Evolutionary conservation across 2,888 invertebrate species (phyloP).

Genomic region (Quadroppia sp.): DNA sequence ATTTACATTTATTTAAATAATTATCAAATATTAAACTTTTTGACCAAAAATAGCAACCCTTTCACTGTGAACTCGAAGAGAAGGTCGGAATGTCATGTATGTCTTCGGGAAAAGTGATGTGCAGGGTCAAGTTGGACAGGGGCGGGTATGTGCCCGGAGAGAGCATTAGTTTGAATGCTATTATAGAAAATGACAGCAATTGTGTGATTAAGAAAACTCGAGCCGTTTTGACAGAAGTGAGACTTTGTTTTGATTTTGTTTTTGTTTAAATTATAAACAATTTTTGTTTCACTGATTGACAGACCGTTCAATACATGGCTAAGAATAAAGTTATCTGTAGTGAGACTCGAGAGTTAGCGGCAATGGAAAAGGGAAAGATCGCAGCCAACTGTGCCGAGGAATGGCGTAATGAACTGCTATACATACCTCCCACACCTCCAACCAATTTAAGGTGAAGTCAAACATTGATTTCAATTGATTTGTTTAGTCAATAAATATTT

Average conservation of each 20-base stretch:
- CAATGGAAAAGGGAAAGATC: constrained; percentile 72
- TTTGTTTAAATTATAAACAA: constrained; percentile 44
- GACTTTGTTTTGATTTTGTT: constrained; percentile 46
- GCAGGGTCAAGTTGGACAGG: constrained; percentile 78
- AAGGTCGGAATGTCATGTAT: constrained; percentile 81
- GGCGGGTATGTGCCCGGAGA: constrained; percentile 94
- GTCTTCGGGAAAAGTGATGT: constrained; percentile 78
- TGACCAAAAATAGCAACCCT: constrained; percentile 66
- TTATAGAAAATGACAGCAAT: constrained; percentile 76
- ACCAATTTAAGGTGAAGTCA: constrained; percentile 65
- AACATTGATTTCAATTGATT: background rate
- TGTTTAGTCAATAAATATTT: background rate
- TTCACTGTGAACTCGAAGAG: constrained; percentile 86
- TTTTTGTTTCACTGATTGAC: constrained; percentile 45
- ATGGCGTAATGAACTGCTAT: constrained; percentile 81
- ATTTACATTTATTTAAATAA: background rate
- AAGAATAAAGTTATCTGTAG: constrained; percentile 78
- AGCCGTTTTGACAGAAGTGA: constrained; percentile 73
- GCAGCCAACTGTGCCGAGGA: constrained; percentile 73
- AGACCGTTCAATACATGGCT: constrained; percentile 84
- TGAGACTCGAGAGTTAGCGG: constrained; percentile 77
- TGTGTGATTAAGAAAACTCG: constrained; percentile 78
- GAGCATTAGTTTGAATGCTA: constrained; percentile 78
- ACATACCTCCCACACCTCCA: constrained; percentile 88
- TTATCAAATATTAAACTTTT: background rate